Evolutionary conservation across 2,113 vertebrate genomes (phyloP), one percentile per base, ranked within the genome.

Genomic region (Aleadryas rufinucha): DNA sequence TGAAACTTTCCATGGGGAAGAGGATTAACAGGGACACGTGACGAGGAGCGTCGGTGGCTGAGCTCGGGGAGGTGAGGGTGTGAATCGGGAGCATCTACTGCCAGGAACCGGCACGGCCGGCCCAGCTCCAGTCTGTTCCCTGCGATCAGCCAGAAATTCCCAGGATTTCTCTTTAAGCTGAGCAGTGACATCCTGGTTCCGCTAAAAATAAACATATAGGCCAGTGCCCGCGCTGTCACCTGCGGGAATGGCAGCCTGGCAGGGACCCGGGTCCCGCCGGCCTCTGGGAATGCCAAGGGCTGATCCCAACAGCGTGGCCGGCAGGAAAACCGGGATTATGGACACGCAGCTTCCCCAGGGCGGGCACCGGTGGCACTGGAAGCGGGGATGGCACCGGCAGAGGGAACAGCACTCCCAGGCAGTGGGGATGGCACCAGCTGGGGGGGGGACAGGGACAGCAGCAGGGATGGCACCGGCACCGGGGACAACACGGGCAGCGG

Each of bases 161-260:
- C 84, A 54, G 64, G 64, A 63, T 87, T 87, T 70, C 84, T 87
- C 84, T 87, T 87, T 87, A 87, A 87, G 65, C 47, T 41, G 74
- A 87, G 74, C 64, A n/a, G 56, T 70, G 74, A 63, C 84, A 87
- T 70, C 41, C 74, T 47, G 84, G 64, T 70, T 61, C 45, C 11
- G 68, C 84, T 87, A 87, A 87, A 87, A 87, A 87, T 87, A 87
- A 87, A 87, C 74, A 87, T 87, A 87, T 41, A 87, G 84, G 84
- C 64, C 84, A 79, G 64, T 87, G 84, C 84, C 84, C 84, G n/a
- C 4, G 39, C 74, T 63, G 84, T 87, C 84, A 87, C 84, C 84
- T 87, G 84, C 64, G 0, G 74, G 74, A 79, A 87, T 9, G 64
- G 64, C 84, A 87, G 64, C 64, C 72, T 45, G 74, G 84, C 74